Evolutionary conservation across 2,888 invertebrate genomes (phyloP).

Genomic region (Nipponacmea schrenckii): DNA sequence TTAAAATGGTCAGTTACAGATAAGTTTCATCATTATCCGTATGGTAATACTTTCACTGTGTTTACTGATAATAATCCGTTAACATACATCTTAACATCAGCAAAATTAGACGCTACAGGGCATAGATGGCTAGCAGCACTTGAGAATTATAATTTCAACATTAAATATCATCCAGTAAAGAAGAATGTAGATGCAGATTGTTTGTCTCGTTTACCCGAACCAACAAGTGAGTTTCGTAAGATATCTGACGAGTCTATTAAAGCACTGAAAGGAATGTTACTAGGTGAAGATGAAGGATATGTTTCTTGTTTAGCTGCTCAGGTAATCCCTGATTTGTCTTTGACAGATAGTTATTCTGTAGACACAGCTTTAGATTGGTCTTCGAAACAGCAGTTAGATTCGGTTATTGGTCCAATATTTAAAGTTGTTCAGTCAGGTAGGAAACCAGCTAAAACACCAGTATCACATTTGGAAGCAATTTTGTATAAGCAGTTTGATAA

Average conservation of each 20-base stretch:
- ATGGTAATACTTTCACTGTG: constrained; percentile 24
- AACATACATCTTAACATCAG: constrained; percentile 30
- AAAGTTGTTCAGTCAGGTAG: neutral
- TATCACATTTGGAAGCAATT: neutral
- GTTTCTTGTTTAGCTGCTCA: constrained; percentile 1
- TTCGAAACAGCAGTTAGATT: neutral
- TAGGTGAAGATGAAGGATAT: constrained; percentile 13
- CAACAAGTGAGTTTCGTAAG: neutral
- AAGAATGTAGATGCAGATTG: constrained; percentile 35
- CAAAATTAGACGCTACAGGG: constrained; percentile 35
- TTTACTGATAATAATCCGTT: constrained; percentile 36
- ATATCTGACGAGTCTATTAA: constrained; percentile 18
- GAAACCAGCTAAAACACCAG: constrained; percentile 3
- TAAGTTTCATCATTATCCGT: constrained; percentile 23
- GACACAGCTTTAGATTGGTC: neutral
- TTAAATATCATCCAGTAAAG: constrained; percentile 31
- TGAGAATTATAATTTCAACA: constrained; percentile 26
- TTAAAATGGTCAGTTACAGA: constrained; percentile 31
- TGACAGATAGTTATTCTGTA: neutral
- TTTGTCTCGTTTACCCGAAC: constrained; percentile 33
- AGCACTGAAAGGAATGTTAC: constrained; percentile 12
- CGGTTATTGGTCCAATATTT: neutral
- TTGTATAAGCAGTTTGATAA: constrained; percentile 17
- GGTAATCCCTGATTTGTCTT: neutral
- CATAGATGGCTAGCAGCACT: constrained; percentile 32